Conservation (phyloP, 2,113 vertebrate species). For the Pygathrix nemaeus region DNA sequence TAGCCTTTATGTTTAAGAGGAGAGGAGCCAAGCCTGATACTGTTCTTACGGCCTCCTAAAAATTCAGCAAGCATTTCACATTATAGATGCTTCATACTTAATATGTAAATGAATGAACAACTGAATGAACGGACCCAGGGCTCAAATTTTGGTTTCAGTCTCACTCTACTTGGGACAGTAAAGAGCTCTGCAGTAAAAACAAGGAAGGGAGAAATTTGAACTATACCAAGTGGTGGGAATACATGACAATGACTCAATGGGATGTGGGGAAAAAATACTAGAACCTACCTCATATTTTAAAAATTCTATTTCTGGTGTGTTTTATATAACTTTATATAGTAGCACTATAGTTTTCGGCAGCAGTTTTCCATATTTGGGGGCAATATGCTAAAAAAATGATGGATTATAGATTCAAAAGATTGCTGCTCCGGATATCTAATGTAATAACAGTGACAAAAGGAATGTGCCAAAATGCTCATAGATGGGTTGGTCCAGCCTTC, state of each 20-base stretch:
- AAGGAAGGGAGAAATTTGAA: neutral
- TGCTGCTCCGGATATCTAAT: neutral
- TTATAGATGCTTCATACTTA: neutral
- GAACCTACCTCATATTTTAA: neutral
- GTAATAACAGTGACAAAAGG: neutral
- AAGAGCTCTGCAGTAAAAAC: constrained; percentile 6
- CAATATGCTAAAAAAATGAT: neutral
- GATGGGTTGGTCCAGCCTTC: neutral
- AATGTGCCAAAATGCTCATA: neutral
- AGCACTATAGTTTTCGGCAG: neutral
- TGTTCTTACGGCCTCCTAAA: neutral
- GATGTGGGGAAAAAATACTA: neutral
- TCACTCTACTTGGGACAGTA: neutral
- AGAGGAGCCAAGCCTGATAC: neutral
- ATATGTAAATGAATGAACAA: neutral
- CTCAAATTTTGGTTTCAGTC: neutral
- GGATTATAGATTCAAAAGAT: neutral
- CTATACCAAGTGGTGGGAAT: neutral
- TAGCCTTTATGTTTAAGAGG: neutral
- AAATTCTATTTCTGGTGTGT: constrained; percentile 9
- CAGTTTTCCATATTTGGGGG: neutral
- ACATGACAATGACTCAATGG: neutral
- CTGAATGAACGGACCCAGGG: neutral
- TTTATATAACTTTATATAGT: neutral
- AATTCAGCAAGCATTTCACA: neutral